Conservation (phyloP, 2,888 invertebrate species). For the Lochmaea capreae region DNA sequence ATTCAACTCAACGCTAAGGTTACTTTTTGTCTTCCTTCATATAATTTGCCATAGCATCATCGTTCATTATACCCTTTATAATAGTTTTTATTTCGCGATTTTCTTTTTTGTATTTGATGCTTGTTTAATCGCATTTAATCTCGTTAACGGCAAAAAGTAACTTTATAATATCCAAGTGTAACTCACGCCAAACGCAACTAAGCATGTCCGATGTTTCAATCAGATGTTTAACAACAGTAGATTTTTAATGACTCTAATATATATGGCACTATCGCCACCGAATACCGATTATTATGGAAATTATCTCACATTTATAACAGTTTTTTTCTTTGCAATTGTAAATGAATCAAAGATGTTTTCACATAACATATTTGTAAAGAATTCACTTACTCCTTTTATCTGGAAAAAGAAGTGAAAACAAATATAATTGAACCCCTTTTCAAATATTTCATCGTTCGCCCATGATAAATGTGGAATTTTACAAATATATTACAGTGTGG, state of each 20-base stretch:
- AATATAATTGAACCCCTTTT: too few relatives aligned
- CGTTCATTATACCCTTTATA: not conserved
- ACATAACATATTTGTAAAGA: not conserved
- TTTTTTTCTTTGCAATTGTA: slow-evolving; percentile 8
- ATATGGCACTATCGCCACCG: slow-evolving; percentile 22
- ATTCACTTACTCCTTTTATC: not conserved
- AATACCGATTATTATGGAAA: slow-evolving; percentile 34
- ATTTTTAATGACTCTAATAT: slow-evolving; percentile 27
- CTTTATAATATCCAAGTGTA: slow-evolving; percentile 6
- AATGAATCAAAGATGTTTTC: slow-evolving; percentile 28
- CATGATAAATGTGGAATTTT: too few relatives aligned
- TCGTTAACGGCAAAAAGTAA: not conserved
- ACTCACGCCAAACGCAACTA: slow-evolving; percentile 20
- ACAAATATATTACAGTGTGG: too few relatives aligned
- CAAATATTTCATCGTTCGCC: not conserved
- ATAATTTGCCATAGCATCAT: too few relatives aligned
- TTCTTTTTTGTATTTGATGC: not conserved
- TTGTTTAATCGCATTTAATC: slow-evolving; percentile 4
- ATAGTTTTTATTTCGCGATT: not conserved
- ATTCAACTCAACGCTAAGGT: too few relatives aligned
- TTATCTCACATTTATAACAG: slow-evolving; percentile 32
- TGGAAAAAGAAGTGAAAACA: too few relatives aligned
- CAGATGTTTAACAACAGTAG: slow-evolving; percentile 36
- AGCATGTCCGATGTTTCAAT: slow-evolving; percentile 25
- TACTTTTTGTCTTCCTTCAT: too few relatives aligned